These are phyloP conservation scores for Drosophila repleta DNA, from an alignment of 1,140 invertebrate species.

Conservation along the genomic window DNA sequence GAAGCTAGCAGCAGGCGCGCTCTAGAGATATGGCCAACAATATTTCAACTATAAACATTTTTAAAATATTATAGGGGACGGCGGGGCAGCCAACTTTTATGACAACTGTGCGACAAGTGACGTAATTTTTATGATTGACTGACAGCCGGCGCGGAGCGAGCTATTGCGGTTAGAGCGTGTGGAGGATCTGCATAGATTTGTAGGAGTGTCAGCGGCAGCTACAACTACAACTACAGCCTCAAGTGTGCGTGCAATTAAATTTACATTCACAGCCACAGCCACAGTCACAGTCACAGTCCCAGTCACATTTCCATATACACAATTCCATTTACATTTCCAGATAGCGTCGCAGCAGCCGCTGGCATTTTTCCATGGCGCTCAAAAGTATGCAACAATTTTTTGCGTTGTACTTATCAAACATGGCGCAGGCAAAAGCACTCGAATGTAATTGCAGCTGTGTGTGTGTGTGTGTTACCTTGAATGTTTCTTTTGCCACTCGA, in stretches of 20 bases:
- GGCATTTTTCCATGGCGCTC: conserved; percentile 57
- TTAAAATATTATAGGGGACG: conserved; percentile 18
- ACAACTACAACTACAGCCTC: conserved; percentile 10
- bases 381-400: conserved; percentile 76
- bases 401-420: conserved; percentile 59
- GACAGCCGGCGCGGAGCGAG: conserved; percentile 40
- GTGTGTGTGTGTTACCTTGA: conserved; percentile 48
- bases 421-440: conserved; percentile 48
- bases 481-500: conserved; percentile 47
- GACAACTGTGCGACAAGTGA: conserved; percentile 61
- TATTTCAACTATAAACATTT: conserved; percentile 46
- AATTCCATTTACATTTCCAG: conserved; percentile 37
- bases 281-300: not conserved
- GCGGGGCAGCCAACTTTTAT: conserved; percentile 45
- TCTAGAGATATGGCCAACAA: conserved; percentile 26
- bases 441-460: conserved; percentile 45
- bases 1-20: conserved; percentile 61
- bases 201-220: conserved; percentile 16
- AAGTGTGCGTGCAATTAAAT: conserved; percentile 69
- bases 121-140: conserved; percentile 68
- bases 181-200: conserved; percentile 2
- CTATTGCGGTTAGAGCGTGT: conserved; percentile 27
- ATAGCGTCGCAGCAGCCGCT: conserved; percentile 40
- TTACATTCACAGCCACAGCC: conserved; percentile 42
- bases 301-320: conserved; percentile 34